Percentiles rank a stretch among this genome's conserved stretches.
phyloP scores from a whole-genome alignment of 2,113 vertebrate genomes.

The Ammodytes marinus region DNA sequence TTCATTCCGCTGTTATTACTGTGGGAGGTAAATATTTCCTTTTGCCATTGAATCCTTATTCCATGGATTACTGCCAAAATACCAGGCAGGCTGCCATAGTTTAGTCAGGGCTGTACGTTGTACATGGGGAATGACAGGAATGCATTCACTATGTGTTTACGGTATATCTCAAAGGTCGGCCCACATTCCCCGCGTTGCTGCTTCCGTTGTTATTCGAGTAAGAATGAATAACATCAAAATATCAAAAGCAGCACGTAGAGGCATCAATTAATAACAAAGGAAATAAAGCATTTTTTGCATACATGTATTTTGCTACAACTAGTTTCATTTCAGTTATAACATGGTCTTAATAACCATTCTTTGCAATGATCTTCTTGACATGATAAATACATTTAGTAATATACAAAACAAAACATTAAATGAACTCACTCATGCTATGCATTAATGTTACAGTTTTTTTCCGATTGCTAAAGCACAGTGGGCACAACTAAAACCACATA shows the following conservation, averaged over 20 bases:
- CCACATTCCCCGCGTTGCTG: slow-evolving; percentile 61
- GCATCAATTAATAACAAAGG: background rate
- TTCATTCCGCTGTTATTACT: slow-evolving; percentile 58
- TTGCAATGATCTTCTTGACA: background rate
- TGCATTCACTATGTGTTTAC: slow-evolving; percentile 72
- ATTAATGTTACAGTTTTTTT: too few species aligned
- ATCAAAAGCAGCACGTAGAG: background rate
- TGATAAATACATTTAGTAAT: background rate
- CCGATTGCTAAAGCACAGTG: too few species aligned
- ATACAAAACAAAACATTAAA: background rate
- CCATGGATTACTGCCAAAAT: slow-evolving; percentile 74
- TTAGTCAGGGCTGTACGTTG: slow-evolving; percentile 44
- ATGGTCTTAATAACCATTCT: background rate
- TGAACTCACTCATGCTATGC: background rate
- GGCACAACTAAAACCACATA: too few species aligned
- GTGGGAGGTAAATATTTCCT: slow-evolving; percentile 74
- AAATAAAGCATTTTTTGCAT: background rate
- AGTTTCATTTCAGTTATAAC: background rate
- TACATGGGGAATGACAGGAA: slow-evolving; percentile 74
- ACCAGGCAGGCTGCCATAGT: slow-evolving; percentile 52
- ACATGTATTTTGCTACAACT: background rate
- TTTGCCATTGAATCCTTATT: slow-evolving; percentile 72
- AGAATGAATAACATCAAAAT: slow-evolving; percentile 40
- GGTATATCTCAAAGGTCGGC: slow-evolving; percentile 54
- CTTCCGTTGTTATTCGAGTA: slow-evolving; percentile 32